Conservation (phyloP, 2,888 invertebrate species). For the Apantesis nais region DNA sequence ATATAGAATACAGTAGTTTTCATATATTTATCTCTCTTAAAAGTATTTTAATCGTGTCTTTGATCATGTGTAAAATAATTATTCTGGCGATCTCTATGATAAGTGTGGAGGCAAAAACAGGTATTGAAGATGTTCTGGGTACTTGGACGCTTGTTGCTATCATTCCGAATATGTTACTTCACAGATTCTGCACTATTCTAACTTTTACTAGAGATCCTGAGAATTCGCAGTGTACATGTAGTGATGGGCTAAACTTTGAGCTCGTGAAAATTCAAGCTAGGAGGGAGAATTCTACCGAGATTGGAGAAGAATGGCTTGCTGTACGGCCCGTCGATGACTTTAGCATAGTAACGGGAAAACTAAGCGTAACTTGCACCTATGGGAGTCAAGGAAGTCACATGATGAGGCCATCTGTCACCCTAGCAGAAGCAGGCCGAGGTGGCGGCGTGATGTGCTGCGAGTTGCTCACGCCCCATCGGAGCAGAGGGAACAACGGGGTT, state of each 20-base stretch:
- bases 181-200: neutral
- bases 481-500: too few species aligned
- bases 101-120: neutral
- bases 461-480: too few species aligned
- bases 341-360: neutral
- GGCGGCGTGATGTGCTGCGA: too few species aligned
- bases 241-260: neutral
- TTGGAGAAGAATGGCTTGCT: neutral
- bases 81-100: neutral
- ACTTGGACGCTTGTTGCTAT: constrained; percentile 1
- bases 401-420: too few species aligned
- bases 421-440: too few species aligned
- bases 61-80: constrained; percentile 9
- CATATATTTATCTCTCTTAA: neutral
- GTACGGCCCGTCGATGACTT: constrained; percentile 4
- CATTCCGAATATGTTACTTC: too few species aligned
- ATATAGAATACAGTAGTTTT: neutral
- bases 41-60: neutral
- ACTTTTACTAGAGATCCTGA: neutral
- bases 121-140: neutral
- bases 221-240: constrained; percentile 4
- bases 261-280: neutral
- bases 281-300: neutral
- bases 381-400: neutral
- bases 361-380: neutral